Percentiles rank a stretch among this genome's conserved stretches.
phyloP scores from a whole-genome alignment of 2,888 invertebrate species.

The Malthinus flaveolus region DNA sequence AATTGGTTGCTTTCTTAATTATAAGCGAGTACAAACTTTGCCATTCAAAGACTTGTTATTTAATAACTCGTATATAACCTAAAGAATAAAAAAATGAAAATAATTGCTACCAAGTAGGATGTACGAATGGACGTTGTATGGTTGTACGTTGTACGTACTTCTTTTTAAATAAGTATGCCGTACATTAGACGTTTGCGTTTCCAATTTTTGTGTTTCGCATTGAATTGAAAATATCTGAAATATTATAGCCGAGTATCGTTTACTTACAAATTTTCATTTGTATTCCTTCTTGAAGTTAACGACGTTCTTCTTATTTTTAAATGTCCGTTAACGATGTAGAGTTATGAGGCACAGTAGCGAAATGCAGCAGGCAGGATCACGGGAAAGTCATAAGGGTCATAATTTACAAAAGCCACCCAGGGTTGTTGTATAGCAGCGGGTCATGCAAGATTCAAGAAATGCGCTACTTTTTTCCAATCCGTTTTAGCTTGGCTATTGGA shows the following conservation, averaged over 20 bases:
- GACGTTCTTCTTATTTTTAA: constrained; percentile 7
- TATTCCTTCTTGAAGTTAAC: constrained; percentile 7
- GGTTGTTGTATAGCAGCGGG: constrained; percentile 34
- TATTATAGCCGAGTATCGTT: not conserved
- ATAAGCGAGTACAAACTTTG: no score
- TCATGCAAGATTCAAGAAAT: constrained; percentile 48
- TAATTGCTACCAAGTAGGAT: no score
- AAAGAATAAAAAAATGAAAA: no score
- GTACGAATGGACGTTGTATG: no score
- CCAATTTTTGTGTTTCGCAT: not conserved
- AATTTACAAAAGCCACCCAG: constrained; percentile 44
- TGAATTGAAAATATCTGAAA: not conserved
- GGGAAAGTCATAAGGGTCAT: constrained; percentile 36
- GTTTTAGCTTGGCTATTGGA: constrained; percentile 28
- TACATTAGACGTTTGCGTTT: no score
- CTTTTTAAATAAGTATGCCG: no score
- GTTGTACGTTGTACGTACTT: no score
- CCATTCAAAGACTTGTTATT: no score
- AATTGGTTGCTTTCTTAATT: no score
- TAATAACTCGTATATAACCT: no score
- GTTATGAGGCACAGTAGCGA: constrained; percentile 23
- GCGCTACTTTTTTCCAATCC: constrained; percentile 37
- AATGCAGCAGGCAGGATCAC: constrained; percentile 25
- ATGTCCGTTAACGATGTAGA: constrained; percentile 13
- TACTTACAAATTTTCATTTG: constrained; percentile 10